Conservation (phyloP, 1,140 invertebrate genomes). For the Drosophila pseudoobscura region DNA sequence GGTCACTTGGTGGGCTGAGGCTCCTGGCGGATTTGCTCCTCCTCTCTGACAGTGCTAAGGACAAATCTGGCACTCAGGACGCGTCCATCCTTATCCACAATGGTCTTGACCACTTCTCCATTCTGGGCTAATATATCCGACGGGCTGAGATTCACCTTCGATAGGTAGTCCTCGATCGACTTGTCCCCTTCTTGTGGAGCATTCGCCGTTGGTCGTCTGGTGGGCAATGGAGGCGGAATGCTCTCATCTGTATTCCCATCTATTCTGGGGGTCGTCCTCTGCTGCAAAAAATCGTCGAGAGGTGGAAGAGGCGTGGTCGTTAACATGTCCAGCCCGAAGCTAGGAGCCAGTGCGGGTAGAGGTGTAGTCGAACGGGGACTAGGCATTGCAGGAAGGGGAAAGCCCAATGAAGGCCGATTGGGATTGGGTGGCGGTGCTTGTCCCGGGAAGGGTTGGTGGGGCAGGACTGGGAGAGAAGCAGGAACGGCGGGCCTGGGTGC, state of each 20-base stretch:
- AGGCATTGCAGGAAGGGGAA: too few species aligned
- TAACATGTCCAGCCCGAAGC: not conserved
- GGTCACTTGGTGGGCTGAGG: conserved; percentile 47
- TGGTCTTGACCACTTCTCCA: conserved; percentile 61
- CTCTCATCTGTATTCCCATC: not conserved
- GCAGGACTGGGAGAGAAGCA: not conserved
- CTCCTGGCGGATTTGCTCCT: not conserved
- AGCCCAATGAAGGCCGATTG: too few species aligned
- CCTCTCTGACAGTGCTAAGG: conserved; percentile 52
- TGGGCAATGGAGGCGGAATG: conserved; percentile 8
- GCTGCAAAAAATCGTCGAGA: conserved; percentile 32
- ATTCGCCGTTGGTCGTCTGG: not conserved
- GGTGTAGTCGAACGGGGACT: too few species aligned
- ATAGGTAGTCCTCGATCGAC: conserved; percentile 57
- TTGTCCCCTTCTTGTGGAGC: not conserved
- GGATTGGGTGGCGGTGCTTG: too few species aligned
- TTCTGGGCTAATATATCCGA: conserved; percentile 51
- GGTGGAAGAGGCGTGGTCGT: conserved; percentile 32
- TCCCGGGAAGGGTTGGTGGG: too few species aligned
- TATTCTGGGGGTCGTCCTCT: conserved; percentile 1
- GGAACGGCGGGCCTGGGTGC: not conserved
- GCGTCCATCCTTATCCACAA: conserved; percentile 67
- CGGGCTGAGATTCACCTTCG: conserved; percentile 44
- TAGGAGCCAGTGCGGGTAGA: too few species aligned
- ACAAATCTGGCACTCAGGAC: conserved; percentile 62